Evolutionary conservation across 2,888 invertebrate genomes (phyloP), one percentile per base, ranked within the genome.

Genomic region (Parelbella ahira): DNA sequence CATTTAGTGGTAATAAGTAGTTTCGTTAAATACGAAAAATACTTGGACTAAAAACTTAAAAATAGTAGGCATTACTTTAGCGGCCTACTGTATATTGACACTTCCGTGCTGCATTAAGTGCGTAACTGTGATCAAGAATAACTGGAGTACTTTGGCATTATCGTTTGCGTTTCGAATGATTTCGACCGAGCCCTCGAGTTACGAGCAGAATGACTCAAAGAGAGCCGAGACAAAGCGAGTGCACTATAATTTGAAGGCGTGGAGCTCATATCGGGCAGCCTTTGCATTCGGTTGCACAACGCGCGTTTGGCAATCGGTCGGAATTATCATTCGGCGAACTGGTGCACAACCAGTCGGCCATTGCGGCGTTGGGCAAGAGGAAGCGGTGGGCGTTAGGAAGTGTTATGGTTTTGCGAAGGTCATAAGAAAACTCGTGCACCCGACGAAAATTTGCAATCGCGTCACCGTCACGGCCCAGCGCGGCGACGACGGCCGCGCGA

Each of bases 241-340:
- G 60, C 63, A 48, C 58, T 50, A 59, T 77, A 78, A 80, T 81
- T 80, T 69, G 71, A 74, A 75, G 84, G 84, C 81, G 82, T 80
- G 74, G 70, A 65, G 66, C 71, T 71, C 71, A 76, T 73, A 73
- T 78, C 66, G 73, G 65, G 64, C 64, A 46, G 76, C 70, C 70
- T 76, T 73, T 71, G 69, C 77, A 77, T 77, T 79, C 70, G 70
- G 67, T 77, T 76, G 78, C 82, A 74, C 79, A 69, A 69, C 50
- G 49, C 50, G 44, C 50, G 60, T 83, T 73, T 82, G 74, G 86
- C 83, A 87, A 87, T 56, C 66, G 68, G 75, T 82, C 59, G 78
- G 82, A 82, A 87, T 86, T 84, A 87, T 86, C 82, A 83, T 82
- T 76, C 72, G 66, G 62, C 68, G 75, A 84, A 86, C 76, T 84